Evolutionary conservation across 2,113 vertebrate species (phyloP).

Genomic region (Brachyhypopomus occidentalis): DNA sequence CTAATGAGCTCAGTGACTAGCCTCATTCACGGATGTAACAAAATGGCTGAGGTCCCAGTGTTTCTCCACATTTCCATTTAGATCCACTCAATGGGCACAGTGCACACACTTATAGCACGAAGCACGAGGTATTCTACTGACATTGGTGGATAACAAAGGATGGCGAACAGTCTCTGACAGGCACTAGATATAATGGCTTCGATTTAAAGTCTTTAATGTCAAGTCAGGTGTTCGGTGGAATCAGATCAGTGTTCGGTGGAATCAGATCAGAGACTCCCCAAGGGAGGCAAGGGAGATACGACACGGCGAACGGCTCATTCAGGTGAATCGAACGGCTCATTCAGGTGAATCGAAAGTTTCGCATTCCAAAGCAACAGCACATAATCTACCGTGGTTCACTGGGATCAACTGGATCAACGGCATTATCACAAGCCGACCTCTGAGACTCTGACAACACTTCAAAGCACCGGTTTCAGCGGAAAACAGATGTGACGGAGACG

Average conservation of each 20-base stretch:
- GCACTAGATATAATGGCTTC: background rate
- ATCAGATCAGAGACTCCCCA: background rate
- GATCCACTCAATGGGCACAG: too few species aligned
- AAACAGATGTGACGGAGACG: background rate
- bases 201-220: background rate
- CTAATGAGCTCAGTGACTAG: background rate
- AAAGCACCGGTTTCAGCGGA: background rate
- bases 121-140: background rate
- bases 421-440: background rate
- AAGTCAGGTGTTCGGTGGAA: background rate
- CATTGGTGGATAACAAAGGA: background rate
- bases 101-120: background rate
- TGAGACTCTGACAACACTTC: background rate
- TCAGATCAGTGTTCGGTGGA: conserved; percentile 11
- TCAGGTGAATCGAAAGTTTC: background rate
- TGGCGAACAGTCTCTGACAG: background rate
- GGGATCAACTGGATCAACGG: background rate
- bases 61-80: background rate
- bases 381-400: background rate
- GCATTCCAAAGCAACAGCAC: background rate
- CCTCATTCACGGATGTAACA: background rate
- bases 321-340: background rate
- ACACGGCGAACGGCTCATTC: conserved; percentile 14
- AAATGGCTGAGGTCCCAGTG: background rate
- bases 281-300: conserved; percentile 18